Evolutionary conservation across 2,797 vertebrate species (phyloP).

Genomic region (Cryptoblepharus egeriae): DNA sequence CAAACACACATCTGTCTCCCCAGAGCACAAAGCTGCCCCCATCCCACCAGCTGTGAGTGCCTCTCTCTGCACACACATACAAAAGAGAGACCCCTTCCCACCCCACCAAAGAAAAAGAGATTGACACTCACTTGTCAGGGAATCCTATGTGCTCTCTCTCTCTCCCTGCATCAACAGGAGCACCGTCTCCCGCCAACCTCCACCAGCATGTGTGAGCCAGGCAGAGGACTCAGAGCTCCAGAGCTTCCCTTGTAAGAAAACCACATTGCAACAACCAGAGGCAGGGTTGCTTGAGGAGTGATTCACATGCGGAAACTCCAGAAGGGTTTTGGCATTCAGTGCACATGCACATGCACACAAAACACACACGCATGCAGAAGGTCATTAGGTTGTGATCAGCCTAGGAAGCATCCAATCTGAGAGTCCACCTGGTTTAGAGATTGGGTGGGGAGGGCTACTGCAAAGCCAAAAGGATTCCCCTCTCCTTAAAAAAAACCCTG

Average conservation of each 20-base stretch:
- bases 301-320: constrained; percentile 77
- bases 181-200: constrained; percentile 58
- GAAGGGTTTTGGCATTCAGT: background rate
- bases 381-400: background rate
- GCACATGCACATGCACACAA: constrained; percentile 16
- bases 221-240: constrained; percentile 69
- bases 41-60: background rate
- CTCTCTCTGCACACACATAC: background rate
- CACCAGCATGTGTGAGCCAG: constrained; percentile 73
- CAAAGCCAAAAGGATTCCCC: background rate
- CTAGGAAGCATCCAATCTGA: background rate
- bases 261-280: constrained; percentile 74
- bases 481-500: background rate
- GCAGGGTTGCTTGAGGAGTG: constrained; percentile 73
- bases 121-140: constrained; percentile 72
- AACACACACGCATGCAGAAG: background rate
- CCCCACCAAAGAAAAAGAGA: constrained; percentile 17
- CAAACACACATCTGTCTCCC: background rate
- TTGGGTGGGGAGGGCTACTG: background rate
- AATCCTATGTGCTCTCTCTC: constrained; percentile 39
- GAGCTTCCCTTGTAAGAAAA: constrained; percentile 75
- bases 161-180: constrained; percentile 51
- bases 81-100: background rate
- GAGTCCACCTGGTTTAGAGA: background rate
- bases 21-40: background rate